Base-by-base conservation (phyloP, 2,888 invertebrate species). In the Ennomos fuscantarius region DNA sequence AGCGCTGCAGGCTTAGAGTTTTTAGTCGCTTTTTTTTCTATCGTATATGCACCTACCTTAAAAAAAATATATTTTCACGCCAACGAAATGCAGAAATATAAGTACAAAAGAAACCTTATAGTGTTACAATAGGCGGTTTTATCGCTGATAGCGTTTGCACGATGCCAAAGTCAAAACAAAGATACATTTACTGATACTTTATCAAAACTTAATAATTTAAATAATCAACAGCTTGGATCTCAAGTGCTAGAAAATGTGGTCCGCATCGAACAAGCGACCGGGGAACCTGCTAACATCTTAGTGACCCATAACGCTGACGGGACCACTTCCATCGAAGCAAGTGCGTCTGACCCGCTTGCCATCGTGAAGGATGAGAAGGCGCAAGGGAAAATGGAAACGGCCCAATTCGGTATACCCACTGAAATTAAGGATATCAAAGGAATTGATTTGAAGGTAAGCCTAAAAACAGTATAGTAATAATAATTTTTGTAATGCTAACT, bases 291-390 rank as follows among this genome's bases (percentile, higher is more conserved):
- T 5, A 93, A 92, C 68, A 93, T 93, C 35, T 78, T 93, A 1
- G 92, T 92, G 9, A 92, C 93, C 0, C 93, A 93, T 69, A 93
- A 92, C 62, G 82, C 92, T 0, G 92, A 92, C 55, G 93, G 89
- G n/a, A 93, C 90, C 34, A 93, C 92, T 0, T 92, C 90, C 0
- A 92, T 92, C 60, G 92, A 92, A 69, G 90, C 91, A 8, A 89
- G 89, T 62, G 86, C 89, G 1, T 81, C 79, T 0, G 89, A 89
- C 34, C 79, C 87, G 10, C 80, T 93, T 2, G 56, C 65, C 8
- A 84, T 93, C 31, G 91, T 94, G 12, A 94, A 94, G 72, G 94
- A 94, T 50, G 94, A 94, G 71, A 94, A 94, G 63, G 78, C 54
- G 31, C 66, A 70, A 0, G 68, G 74, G 44, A 90, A 92, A 60